Conservation (phyloP, 1,140 invertebrate genomes). For the Platyscapa corneri region DNA sequence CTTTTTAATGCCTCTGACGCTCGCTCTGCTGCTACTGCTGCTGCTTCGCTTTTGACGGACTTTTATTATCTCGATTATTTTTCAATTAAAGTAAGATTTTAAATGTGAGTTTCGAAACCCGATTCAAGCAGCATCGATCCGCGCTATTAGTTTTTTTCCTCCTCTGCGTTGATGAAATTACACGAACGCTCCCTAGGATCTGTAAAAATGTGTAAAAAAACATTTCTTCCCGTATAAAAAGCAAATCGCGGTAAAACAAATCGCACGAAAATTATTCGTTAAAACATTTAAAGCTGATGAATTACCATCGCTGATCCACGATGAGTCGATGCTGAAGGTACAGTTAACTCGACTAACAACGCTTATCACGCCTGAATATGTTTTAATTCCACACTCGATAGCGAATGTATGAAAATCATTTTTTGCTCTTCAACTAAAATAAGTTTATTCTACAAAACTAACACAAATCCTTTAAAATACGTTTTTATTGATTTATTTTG, state of each 20-base stretch:
- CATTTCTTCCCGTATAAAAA: neutral
- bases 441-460: neutral
- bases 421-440: neutral
- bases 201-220: too few species aligned
- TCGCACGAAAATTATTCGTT: neutral
- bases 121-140: neutral
- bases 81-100: neutral
- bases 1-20: conserved; percentile 2
- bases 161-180: too few species aligned
- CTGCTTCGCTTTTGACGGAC: neutral
- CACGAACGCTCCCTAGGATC: too few species aligned
- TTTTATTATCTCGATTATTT: neutral
- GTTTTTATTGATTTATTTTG: neutral
- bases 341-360: too few species aligned
- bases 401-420: too few species aligned
- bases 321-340: too few species aligned
- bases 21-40: neutral
- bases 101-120: neutral
- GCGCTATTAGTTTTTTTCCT: neutral
- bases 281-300: neutral
- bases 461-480: neutral
- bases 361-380: neutral
- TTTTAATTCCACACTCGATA: neutral
- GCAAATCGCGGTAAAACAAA: neutral
- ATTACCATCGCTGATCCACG: neutral